Evolutionary conservation across 1,140 invertebrate species (phyloP).

Genomic region (Pseudoatta argentina): DNA sequence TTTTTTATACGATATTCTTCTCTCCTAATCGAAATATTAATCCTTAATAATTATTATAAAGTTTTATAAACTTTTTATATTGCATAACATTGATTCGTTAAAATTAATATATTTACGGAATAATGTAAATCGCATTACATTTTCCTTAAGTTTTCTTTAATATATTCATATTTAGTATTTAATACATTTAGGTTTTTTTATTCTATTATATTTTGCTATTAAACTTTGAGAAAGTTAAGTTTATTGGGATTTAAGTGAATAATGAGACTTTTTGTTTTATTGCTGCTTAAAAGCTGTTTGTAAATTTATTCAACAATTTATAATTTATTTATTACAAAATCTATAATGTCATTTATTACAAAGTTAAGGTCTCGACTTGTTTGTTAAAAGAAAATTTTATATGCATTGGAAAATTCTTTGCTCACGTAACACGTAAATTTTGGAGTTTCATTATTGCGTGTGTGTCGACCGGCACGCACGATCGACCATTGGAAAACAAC

Average conservation of each 20-base stretch:
- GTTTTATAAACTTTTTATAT: not conserved
- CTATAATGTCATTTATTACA: not conserved
- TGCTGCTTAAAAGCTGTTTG: not conserved
- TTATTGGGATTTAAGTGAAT: not conserved
- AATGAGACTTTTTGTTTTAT: not conserved
- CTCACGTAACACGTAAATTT: slow-evolving; percentile 70
- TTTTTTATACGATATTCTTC: not conserved
- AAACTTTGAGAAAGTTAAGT: not conserved
- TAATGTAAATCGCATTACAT: not conserved
- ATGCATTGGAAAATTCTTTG: not conserved
- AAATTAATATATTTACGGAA: not conserved
- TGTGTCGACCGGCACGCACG: not conserved
- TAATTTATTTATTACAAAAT: not conserved
- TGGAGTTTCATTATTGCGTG: slow-evolving; percentile 14
- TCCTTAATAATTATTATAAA: not conserved
- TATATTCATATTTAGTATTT: not conserved
- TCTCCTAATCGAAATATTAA: slow-evolving; percentile 14
- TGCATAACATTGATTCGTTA: not conserved
- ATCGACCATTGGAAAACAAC: slow-evolving; percentile 49
- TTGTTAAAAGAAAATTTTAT: slow-evolving; percentile 13
- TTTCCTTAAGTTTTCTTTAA: not conserved
- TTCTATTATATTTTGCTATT: not conserved
- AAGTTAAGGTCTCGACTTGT: not conserved
- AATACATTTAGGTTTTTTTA: not conserved
- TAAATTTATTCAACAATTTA: not conserved